These are phyloP conservation scores for Archocentrus centrarchus DNA, from an alignment of 2,113 vertebrate species.

Conservation along the genomic window DNA sequence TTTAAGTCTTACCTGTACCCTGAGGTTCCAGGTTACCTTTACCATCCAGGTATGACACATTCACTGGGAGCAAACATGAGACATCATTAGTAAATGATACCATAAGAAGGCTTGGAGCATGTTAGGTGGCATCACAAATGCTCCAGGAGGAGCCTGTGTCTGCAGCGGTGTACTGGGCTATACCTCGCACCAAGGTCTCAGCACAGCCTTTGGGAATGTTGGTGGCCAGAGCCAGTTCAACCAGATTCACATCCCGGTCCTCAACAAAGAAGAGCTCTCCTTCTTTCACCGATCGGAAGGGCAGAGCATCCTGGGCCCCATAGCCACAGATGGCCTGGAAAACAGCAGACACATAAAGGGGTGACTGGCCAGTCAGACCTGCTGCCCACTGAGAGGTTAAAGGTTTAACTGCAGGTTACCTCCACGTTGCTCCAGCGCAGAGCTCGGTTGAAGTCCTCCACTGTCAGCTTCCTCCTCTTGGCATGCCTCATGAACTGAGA, in stretches of 20 bases:
- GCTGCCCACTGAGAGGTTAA: rapidly evolving
- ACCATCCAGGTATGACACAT: slow-evolving; percentile 91
- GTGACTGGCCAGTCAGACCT: background rate
- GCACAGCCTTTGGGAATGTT: slow-evolving; percentile 92
- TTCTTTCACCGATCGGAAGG: slow-evolving; percentile 86
- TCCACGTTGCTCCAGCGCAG: slow-evolving; percentile 93
- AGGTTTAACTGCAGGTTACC: slow-evolving; percentile 58
- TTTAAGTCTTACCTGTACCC: slow-evolving; percentile 81
- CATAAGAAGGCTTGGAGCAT: background rate
- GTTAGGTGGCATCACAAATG: background rate
- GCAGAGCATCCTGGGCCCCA: slow-evolving; percentile 85
- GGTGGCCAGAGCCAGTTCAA: slow-evolving; percentile 90
- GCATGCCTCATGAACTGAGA: slow-evolving; percentile 94
- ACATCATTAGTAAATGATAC: background rate
- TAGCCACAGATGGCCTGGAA: slow-evolving; percentile 88
- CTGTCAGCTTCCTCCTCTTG: slow-evolving; percentile 87
- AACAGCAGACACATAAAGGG: background rate
- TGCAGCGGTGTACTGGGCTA: rapidly evolving
- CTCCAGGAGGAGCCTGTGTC: rapidly evolving
- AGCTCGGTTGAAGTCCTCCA: slow-evolving; percentile 92
- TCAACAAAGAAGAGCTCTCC: slow-evolving; percentile 90
- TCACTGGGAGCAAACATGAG: slow-evolving; percentile 76
- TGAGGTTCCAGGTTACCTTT: slow-evolving; percentile 92
- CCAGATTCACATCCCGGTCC: slow-evolving; percentile 90
- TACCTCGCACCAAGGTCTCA: slow-evolving; percentile 89